A percentile compares a stretch with the other conserved stretches of the same genome.
Evolutionary conservation across 53 echinoderm and acorn worm species (phyloP).

Genomic region (Apostichopus leukothele): DNA sequence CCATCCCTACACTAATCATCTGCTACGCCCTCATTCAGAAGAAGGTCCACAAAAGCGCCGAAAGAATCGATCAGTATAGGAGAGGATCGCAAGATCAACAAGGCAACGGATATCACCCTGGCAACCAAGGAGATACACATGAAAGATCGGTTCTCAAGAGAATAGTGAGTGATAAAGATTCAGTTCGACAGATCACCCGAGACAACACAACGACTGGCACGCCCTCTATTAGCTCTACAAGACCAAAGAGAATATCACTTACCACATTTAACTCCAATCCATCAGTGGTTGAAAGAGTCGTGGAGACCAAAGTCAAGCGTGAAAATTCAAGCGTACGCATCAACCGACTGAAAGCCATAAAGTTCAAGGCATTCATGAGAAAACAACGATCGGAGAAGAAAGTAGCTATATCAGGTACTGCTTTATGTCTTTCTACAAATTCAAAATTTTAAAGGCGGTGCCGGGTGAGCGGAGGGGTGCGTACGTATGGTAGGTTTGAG

Average conservation of each 20-base stretch:
- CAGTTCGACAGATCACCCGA: neutral
- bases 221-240: neutral
- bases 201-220: neutral
- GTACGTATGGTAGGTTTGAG: too few relatives aligned
- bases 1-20: slow-evolving; percentile 18
- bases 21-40: slow-evolving; percentile 8
- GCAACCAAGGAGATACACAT: neutral
- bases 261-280: neutral
- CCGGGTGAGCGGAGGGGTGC: too few relatives aligned
- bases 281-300: neutral
- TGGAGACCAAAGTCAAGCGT: neutral
- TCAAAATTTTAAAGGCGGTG: too few relatives aligned
- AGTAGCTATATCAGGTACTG: neutral
- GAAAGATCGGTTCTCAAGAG: neutral
- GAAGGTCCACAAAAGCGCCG: slow-evolving; percentile 7
- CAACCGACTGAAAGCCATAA: neutral
- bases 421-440: too few relatives aligned
- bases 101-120: neutral
- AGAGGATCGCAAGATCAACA: neutral
- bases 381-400: neutral
- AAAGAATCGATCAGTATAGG: neutral
- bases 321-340: neutral
- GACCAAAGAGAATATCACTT: neutral
- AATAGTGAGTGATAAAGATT: neutral
- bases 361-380: neutral